These are phyloP conservation scores for Nasua narica DNA, from an alignment of 2,797 vertebrate genomes.

Conservation along the genomic window DNA sequence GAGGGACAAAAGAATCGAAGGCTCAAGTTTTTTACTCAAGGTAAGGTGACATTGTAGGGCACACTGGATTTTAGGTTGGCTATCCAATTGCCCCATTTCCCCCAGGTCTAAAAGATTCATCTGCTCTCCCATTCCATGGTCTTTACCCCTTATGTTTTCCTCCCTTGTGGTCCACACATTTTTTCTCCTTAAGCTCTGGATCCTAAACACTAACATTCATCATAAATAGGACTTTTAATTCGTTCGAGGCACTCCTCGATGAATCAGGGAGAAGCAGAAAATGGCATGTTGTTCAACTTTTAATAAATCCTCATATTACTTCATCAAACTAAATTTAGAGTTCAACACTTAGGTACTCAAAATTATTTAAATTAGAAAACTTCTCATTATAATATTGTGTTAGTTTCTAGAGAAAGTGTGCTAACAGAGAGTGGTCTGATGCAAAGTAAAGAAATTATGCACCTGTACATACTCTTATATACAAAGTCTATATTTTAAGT, in stretches of 20 bases:
- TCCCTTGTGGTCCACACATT: neutral
- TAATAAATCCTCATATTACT: neutral
- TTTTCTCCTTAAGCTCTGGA: neutral
- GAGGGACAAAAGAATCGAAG: neutral
- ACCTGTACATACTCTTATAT: neutral
- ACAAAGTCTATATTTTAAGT: neutral
- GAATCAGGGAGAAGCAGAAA: neutral
- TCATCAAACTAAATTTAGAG: slow-evolving; percentile 25
- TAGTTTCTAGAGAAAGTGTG: neutral
- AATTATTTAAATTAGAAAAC: neutral
- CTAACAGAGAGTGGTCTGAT: neutral
- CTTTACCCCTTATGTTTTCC: neutral
- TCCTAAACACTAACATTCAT: neutral
- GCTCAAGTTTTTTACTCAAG: neutral
- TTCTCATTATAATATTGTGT: neutral
- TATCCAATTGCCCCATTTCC: neutral
- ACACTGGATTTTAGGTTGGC: neutral
- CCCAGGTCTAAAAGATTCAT: neutral
- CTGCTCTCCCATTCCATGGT: neutral
- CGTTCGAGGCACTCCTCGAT: neutral
- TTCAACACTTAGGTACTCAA: neutral
- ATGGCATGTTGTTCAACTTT: neutral
- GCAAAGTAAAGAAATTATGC: neutral
- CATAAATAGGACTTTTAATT: neutral
- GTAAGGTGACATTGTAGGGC: neutral